Conservation (phyloP, 1,140 invertebrate genomes). For the Dinothrombium tinctorium region DNA sequence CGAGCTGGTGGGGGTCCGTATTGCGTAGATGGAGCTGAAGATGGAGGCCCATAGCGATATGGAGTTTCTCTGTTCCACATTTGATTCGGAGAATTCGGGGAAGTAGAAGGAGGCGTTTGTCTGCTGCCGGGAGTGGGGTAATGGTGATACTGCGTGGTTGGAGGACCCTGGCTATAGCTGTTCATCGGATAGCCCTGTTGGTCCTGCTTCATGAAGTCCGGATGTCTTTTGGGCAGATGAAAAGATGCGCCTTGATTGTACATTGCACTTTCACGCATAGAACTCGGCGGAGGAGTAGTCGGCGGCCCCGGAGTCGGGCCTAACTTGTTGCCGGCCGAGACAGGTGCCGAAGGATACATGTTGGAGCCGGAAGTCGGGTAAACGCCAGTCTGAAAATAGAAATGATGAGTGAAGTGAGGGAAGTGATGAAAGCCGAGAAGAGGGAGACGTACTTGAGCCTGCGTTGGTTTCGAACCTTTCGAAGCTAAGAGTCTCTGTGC, state of each 20-base stretch:
- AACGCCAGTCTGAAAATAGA: not conserved
- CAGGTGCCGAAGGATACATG: slow-evolving; percentile 6
- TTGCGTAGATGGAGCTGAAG: slow-evolving; percentile 13
- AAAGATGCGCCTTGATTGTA: too few relatives aligned
- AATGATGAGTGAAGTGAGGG: not conserved
- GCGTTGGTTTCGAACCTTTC: not conserved
- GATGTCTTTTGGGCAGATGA: slow-evolving; percentile 17
- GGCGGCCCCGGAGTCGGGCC: slow-evolving; percentile 5
- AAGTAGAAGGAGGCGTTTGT: not conserved
- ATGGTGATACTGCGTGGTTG: not conserved
- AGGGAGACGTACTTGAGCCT: not conserved
- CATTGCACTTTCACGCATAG: too few relatives aligned
- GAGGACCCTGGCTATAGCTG: not conserved
- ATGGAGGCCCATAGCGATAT: not conserved
- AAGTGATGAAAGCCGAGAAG: not conserved
- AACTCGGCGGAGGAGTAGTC: not conserved
- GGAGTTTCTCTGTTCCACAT: not conserved
- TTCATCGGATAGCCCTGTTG: too few relatives aligned
- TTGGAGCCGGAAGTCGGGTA: slow-evolving; percentile 5
- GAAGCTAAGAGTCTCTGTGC: slow-evolving; percentile 7
- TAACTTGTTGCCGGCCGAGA: not conserved
- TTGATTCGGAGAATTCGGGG: not conserved
- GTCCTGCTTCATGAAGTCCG: slow-evolving; percentile 17
- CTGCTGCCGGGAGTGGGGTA: not conserved
- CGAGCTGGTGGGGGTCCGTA: not conserved